Base-by-base conservation (phyloP, 2,797 vertebrate species). In the Hylomyscus alleni region DNA sequence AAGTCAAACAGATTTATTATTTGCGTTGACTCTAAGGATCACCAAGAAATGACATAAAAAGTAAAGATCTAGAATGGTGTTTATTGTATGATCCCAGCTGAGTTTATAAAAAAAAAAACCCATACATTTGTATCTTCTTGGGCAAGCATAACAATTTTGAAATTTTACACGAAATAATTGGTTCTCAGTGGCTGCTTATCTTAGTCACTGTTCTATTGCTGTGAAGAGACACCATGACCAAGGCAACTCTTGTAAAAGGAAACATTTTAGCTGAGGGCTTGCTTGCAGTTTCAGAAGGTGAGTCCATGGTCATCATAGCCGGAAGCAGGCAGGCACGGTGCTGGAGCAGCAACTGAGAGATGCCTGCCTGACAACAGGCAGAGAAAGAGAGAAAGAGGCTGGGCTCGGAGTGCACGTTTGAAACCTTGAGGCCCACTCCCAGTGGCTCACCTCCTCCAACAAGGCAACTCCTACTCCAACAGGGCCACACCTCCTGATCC, bases 1-100 rank as follows among this genome's bases (percentile, higher is more conserved):
- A 90, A 72, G 50, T 69, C 56, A 95, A 90, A 77, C 73, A n/a
- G 44, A n/a, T 86, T 26, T 31, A 31, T 82, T 87, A 60, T 95
- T n/a, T 72, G 13, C 40, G 62, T n/a, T 89, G 60, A 82, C 50
- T 24, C 58, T 58, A 92, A 92, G 34, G 40, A 20, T 94, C 26
- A 40, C 44, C 47, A 81, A 90, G 78, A 82, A 81, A n/a, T n/a
- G 6, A 56, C 58, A 31, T 83, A 47, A 91, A 90, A n/a, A 26
- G 40, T 73, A 81, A 94, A 81, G 47, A 54, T 24, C 1, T 44
- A 19, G 34, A 78, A 60, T 34, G 77, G 34, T 67, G 50, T 86
- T 96, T 81, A 90, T 4, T n/a, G 29, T 12, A 44, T 52, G 37
- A 9, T 77, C 34, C 84, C 82, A 50, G 29, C 81, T 47, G 29